These are phyloP conservation scores for Karalla daura DNA, from an alignment of 2,797 vertebrate species.

Conservation along the genomic window DNA sequence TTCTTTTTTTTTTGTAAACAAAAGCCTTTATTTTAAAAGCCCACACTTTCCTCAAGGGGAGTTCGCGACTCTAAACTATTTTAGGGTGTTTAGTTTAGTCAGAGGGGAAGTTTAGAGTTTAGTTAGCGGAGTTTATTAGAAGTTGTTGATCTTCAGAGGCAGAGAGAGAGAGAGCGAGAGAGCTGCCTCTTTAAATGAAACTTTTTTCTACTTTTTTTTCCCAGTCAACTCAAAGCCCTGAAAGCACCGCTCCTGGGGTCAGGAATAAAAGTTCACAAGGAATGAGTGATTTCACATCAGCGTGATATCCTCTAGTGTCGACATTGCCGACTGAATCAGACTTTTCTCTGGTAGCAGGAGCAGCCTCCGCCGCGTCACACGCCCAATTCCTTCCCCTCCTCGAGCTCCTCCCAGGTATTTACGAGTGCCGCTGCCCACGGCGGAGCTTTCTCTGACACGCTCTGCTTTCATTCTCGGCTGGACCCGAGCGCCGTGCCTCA, in stretches of 20 bases:
- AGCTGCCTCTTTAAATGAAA: neutral
- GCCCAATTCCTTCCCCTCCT: slow-evolving; percentile 2
- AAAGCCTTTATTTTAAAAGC: neutral
- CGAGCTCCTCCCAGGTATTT: slow-evolving; percentile 61
- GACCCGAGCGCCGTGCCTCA: slow-evolving; percentile 54
- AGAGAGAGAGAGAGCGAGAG: too few species aligned
- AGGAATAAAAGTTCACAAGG: neutral
- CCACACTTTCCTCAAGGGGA: neutral
- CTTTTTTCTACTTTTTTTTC: neutral
- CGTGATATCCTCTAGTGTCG: neutral
- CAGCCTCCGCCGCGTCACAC: neutral
- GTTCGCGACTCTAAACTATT: neutral
- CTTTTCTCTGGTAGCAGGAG: slow-evolving; percentile 7
- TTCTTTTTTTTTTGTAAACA: neutral
- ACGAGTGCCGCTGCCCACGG: slow-evolving; percentile 18
- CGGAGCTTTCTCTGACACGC: slow-evolving; percentile 15
- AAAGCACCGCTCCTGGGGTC: neutral
- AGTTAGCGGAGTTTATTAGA: neutral
- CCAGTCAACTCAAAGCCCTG: too few species aligned
- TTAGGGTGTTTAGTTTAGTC: too few species aligned
- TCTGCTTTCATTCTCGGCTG: slow-evolving; percentile 66
- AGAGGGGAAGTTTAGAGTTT: too few species aligned
- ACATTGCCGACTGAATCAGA: slow-evolving; percentile 12
- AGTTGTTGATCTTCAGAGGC: neutral
- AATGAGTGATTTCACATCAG: slow-evolving; percentile 3